Evolutionary conservation across 2,797 vertebrate species (phyloP).

Genomic region (Melanotaenia trifasciata): DNA sequence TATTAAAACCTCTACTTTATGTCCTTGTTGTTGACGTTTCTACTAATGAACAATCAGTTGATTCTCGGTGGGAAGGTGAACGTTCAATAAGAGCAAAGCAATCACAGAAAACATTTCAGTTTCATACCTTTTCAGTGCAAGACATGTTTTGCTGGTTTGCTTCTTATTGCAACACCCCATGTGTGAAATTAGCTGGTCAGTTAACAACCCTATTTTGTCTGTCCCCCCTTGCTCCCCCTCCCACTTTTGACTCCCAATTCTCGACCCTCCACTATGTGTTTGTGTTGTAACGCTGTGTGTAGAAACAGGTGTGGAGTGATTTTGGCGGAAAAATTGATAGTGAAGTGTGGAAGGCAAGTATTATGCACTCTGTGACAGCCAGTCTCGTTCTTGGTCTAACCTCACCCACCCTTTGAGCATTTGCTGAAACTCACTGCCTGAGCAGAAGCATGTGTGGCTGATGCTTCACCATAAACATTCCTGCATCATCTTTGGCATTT

Average conservation of each 20-base stretch:
- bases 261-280: conserved; percentile 66
- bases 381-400: conserved; percentile 45
- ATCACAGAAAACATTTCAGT: conserved; percentile 19
- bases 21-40: conserved; percentile 13
- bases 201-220: conserved; percentile 88
- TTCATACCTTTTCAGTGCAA: conserved; percentile 4
- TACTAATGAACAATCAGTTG: conserved; percentile 54
- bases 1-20: conserved; percentile 4
- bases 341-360: conserved; percentile 92
- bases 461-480: conserved; percentile 63
- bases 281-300: conserved; percentile 87
- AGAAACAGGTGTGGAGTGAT: conserved; percentile 99
- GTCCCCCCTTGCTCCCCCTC: conserved; percentile 58
- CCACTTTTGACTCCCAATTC: conserved; percentile 73
- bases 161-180: conserved; percentile 60
- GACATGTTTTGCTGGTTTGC: conserved; percentile 47
- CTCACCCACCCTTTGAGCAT: conserved; percentile 43
- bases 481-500: conserved; percentile 36
- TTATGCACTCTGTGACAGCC: conserved; percentile 53
- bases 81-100: conserved; percentile 59
- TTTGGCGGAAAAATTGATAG: conserved; percentile 99
- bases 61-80: conserved; percentile 31
- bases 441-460: conserved; percentile 74
- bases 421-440: conserved; percentile 55
- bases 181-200: conserved; percentile 87